A percentile compares a stretch with the other conserved stretches of the same genome.
Evolutionary conservation across 2,888 invertebrate species (phyloP).

Genomic region (Chalcosyrphus nemorum): DNA sequence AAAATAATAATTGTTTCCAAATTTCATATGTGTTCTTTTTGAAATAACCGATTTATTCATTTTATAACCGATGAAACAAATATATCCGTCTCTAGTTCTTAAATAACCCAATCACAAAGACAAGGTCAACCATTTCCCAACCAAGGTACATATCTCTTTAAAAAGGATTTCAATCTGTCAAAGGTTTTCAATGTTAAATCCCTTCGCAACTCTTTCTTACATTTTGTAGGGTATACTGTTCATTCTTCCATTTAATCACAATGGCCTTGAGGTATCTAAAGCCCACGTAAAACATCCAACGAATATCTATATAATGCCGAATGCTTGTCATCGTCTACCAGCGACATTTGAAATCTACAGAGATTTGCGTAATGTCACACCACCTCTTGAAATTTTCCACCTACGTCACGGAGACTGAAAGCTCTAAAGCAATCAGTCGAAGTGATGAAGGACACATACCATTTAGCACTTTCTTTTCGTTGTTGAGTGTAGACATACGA

Average conservation of each 20-base stretch:
- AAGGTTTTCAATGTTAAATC: background rate
- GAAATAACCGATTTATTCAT: no score
- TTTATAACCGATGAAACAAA: no score
- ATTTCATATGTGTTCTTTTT: no score
- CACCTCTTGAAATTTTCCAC: background rate
- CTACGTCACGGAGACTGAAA: background rate
- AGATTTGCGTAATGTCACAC: background rate
- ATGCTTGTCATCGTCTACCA: background rate
- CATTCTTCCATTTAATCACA: background rate
- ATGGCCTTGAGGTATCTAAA: background rate
- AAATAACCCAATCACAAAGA: no score
- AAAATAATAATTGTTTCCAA: no score
- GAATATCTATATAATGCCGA: background rate
- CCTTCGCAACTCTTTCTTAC: background rate
- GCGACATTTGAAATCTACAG: constrained; percentile 1
- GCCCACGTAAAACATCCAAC: background rate
- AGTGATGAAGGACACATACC: constrained; percentile 4
- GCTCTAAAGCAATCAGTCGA: constrained; percentile 8
- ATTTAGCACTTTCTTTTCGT: no score
- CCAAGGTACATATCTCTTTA: no score
- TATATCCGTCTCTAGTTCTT: no score
- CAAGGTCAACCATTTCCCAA: background rate
- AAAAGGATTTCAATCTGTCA: background rate
- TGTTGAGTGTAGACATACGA: background rate
- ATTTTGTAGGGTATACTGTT: background rate